Evolutionary conservation across 2,113 vertebrate genomes (phyloP), one percentile per base, ranked within the genome.

Genomic region (Mastomys natalensis): DNA sequence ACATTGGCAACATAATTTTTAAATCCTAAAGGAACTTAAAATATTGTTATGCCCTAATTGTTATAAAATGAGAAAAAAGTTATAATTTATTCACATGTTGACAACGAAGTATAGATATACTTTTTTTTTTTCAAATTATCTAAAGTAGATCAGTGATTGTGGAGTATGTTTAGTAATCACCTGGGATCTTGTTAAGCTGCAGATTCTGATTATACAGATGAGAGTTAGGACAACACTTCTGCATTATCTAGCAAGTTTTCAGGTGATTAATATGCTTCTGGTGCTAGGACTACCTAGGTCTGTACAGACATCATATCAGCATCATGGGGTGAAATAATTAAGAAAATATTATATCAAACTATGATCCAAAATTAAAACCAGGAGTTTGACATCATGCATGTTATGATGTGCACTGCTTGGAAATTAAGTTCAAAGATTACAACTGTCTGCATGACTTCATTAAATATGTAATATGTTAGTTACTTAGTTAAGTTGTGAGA

Each of bases 81-180:
- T 34, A 60, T 40, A 34, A 78, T 34, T 78, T 70, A 78, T 81
- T 8, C 29, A 89, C 10, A 24, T 26, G 19, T 72, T 26, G 29
- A 72, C 51, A 87, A 86, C 94, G 34, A 29, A 68, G 1, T 60
- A 73, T 37, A 37, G 11, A 60, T 62, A 92, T 87, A 24, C 48
- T 77, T 92, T 91, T 48, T 92, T 91, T 48, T 82, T 92, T 91
- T 48, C 37, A 64, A 93, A 93, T n/a, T 74, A 37, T 95, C 78
- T 74, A 53, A 84, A 40, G 13, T 74, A 84, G 8, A 82, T 78
- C 45, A 93, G 19, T 73, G 45, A 40, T 91, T 88, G 1, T 78
- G 68, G 43, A 68, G 68, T 48, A 55, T 81, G n/a, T 4, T 68
- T 91, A 58, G 22, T 29, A 40, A 91, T 94, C 64, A 86, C 5